phyloP scores from a whole-genome alignment of 1,140 invertebrate genomes.

The Drosophila sproati region DNA sequence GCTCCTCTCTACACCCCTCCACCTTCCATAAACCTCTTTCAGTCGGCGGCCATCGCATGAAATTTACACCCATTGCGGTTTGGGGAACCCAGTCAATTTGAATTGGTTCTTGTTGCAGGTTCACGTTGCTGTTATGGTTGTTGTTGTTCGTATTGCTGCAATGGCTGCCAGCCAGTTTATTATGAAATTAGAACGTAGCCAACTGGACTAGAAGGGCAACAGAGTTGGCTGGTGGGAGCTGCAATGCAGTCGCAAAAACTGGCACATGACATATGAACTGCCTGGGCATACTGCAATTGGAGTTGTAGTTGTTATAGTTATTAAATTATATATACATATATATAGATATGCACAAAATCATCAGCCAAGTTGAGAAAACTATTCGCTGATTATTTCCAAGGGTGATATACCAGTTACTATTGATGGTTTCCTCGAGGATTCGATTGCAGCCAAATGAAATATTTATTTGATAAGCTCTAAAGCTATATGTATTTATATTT shows the following conservation, averaged over 20 bases:
- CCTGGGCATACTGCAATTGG: conserved; percentile 17
- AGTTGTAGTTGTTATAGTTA: conserved; percentile 62
- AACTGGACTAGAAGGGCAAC: background rate
- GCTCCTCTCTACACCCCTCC: background rate
- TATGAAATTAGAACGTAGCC: conserved; percentile 78
- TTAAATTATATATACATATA: conserved; percentile 74
- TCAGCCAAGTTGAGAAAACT: conserved; percentile 39
- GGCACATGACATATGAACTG: conserved; percentile 81
- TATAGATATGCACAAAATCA: conserved; percentile 14
- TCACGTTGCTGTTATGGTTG: conserved; percentile 18
- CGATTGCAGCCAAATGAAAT: background rate
- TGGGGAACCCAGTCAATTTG: conserved; percentile 64
- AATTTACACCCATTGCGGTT: conserved; percentile 82
- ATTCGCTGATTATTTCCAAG: conserved; percentile 75
- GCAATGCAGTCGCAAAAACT: conserved; percentile 77
- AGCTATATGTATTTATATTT: no score
- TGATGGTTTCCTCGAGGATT: conserved; percentile 32
- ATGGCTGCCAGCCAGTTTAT: conserved; percentile 73
- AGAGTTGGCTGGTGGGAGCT: conserved; percentile 23
- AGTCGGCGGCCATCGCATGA: conserved; percentile 41
- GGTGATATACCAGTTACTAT: conserved; percentile 47
- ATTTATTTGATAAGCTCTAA: no score
- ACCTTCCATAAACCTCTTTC: background rate
- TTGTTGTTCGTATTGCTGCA: conserved; percentile 39
- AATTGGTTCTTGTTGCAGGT: conserved; percentile 45